Evolutionary conservation across 1,140 invertebrate species (phyloP).

Genomic region (Chrysoperla carnea): DNA sequence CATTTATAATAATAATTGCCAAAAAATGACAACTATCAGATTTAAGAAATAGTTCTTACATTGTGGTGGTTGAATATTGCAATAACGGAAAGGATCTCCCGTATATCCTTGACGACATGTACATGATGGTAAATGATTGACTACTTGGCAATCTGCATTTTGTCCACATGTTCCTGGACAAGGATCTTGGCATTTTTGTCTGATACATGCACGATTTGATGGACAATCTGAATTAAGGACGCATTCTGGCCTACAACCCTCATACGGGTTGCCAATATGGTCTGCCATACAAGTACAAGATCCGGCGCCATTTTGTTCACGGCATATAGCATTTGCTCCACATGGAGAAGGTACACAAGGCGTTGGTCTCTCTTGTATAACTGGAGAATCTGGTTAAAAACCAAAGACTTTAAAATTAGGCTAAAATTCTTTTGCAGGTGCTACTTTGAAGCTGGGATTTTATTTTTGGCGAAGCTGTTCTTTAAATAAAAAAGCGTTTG

Average conservation of each 20-base stretch:
- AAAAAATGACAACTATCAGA: constrained; percentile 13
- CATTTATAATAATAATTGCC: constrained; percentile 8
- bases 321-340: constrained; percentile 58
- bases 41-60: constrained; percentile 14
- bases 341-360: constrained; percentile 66
- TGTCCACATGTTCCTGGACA: constrained; percentile 63
- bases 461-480: no score
- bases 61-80: constrained; percentile 32
- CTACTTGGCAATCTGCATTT: constrained; percentile 64
- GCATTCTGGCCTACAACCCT: constrained; percentile 64
- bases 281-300: constrained; percentile 46
- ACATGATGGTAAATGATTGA: constrained; percentile 67
- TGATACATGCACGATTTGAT: constrained; percentile 57
- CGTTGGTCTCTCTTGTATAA: constrained; percentile 19
- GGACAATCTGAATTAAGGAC: constrained; percentile 64
- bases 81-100: constrained; percentile 61
- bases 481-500: no score
- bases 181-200: constrained; percentile 62
- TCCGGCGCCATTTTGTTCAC: constrained; percentile 34
- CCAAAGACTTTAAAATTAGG: no score
- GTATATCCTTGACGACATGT: constrained; percentile 51
- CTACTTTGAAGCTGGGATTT: no score
- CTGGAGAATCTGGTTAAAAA: constrained; percentile 11
- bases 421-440: no score
- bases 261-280: constrained; percentile 58